Evolutionary conservation across 2,888 invertebrate genomes (phyloP).

Genomic region (Proisotoma minuta): DNA sequence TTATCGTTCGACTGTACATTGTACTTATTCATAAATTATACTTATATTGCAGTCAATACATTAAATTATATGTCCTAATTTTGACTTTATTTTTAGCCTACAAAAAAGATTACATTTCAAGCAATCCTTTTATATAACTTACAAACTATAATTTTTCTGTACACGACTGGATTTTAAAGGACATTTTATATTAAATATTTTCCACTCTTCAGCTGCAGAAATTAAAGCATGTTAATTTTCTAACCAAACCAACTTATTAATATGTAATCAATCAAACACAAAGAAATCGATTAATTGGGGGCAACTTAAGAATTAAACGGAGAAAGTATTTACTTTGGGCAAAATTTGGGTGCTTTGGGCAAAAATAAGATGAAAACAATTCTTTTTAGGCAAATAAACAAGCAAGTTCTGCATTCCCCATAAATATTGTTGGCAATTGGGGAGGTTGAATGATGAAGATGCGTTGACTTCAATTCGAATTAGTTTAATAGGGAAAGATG

Average conservation of each 20-base stretch:
- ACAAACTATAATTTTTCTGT: too few relatives aligned
- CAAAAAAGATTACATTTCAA: too few relatives aligned
- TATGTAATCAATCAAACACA: background rate
- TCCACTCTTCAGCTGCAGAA: background rate
- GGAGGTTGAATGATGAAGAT: background rate
- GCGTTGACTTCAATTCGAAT: background rate
- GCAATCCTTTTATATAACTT: too few relatives aligned
- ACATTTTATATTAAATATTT: background rate
- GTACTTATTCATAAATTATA: background rate
- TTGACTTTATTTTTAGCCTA: too few relatives aligned
- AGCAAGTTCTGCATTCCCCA: too few relatives aligned
- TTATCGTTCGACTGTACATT: too few relatives aligned
- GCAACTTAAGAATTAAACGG: background rate
- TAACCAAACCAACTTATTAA: background rate
- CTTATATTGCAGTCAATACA: too few relatives aligned
- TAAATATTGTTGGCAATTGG: too few relatives aligned
- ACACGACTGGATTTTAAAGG: constrained; percentile 10
- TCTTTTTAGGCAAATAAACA: too few relatives aligned
- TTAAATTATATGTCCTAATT: too few relatives aligned
- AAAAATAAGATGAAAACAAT: background rate
- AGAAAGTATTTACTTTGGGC: background rate
- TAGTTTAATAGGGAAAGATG: constrained; percentile 1
- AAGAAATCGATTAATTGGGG: background rate
- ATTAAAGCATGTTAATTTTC: too few relatives aligned
- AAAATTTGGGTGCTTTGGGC: background rate